Evolutionary conservation across 1,140 invertebrate species (phyloP), one percentile per base, ranked within the genome.

Genomic region (Archivesica marissinica): DNA sequence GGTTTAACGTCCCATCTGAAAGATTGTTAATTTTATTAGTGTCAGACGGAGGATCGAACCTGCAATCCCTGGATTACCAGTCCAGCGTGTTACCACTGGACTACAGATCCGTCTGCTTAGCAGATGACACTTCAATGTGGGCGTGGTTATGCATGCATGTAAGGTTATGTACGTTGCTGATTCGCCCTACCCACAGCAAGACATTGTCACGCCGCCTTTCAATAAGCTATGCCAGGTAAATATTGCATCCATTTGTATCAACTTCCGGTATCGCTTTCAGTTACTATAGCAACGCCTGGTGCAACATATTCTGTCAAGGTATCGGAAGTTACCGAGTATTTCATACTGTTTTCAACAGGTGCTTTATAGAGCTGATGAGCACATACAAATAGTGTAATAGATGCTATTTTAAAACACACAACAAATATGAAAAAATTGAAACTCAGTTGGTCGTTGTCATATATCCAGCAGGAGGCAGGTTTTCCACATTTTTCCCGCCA

Each of bases 381-480:
- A 1, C 75, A n/a, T 4, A 84, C 33, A 38, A 88, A 83, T 15
- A 84, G 64, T 23, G 52, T 41, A 7, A 68, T 75, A 25, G 88
- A 78, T 25, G 54, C 39, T 11, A 86, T 23, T 66, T 88, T 86
- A 9, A 88, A 50, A 28, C 61, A 39, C 1, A 83, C 38, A 15
- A 70, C 39, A 17, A 89, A 39, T n/a, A 86, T 39, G 44, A 86
- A 85, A 52, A 86, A 70, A 54, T 79, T 82, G 7, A 79, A 54
- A 41, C 93, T 82, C 23, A 93, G 89, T 64, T 88, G 88, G 28
- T 91, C 88, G 15, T 87, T 85, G 87, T 93, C 91, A 76, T 94
- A 94, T 7, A 93, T 64, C 92, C 92, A 93, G 82, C 93, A 94
- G 15, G 92, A 92, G 3, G 93, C 92, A 11, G 83, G 88, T 39